phyloP scores from a whole-genome alignment of 1,140 invertebrate genomes.

The Megalonaias nervosa region DNA sequence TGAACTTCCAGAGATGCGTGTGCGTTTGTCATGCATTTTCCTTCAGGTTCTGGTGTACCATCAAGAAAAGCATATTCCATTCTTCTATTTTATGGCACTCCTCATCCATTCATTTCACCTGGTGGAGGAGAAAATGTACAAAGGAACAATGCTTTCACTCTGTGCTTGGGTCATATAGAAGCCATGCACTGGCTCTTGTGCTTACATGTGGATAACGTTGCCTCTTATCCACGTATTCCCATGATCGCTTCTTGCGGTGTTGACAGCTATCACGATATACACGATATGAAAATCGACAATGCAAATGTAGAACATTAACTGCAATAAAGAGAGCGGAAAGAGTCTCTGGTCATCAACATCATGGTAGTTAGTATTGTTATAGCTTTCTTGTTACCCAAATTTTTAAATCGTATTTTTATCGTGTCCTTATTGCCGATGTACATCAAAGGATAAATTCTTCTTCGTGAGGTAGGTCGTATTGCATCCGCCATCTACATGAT shows the following conservation, averaged over 20 bases:
- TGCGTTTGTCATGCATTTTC: constrained; percentile 37
- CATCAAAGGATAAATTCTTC: neutral
- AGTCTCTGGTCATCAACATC: constrained; percentile 22
- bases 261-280: constrained; percentile 11
- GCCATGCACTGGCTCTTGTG: constrained; percentile 16
- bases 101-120: constrained; percentile 21
- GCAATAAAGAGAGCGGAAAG: neutral
- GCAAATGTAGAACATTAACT: constrained; percentile 12
- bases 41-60: constrained; percentile 14
- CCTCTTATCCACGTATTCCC: constrained; percentile 20
- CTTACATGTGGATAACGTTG: constrained; percentile 30
- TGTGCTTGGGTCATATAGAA: constrained; percentile 14
- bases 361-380: constrained; percentile 21
- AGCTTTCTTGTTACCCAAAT: constrained; percentile 19
- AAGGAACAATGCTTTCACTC: no score
- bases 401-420: constrained; percentile 20
- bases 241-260: constrained; percentile 7
- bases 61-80: constrained; percentile 23
- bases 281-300: constrained; percentile 1
- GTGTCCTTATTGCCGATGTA: neutral
- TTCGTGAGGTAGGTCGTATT: neutral
- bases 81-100: constrained; percentile 1
- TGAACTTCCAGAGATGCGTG: constrained; percentile 24
- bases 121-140: constrained; percentile 3
- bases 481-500: constrained; percentile 16